Evolutionary conservation across 2,888 invertebrate genomes (phyloP).

Genomic region (Anthophora plumipes): DNA sequence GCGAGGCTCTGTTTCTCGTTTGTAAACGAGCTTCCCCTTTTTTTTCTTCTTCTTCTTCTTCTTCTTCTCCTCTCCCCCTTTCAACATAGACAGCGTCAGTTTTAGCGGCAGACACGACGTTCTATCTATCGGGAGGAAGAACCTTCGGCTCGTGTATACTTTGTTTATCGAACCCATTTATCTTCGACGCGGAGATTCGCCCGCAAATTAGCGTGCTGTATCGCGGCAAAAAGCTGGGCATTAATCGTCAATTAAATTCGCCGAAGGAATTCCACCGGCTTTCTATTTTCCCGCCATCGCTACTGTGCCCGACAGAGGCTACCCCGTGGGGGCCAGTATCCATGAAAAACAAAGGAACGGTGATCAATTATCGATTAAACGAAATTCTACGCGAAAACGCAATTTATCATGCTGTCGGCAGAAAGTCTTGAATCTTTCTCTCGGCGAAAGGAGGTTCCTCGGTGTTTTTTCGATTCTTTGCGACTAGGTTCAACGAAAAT

Average conservation of each 20-base stretch:
- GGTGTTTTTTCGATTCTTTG: conserved; percentile 1
- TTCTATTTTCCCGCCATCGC: background rate
- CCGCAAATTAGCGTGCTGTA: conserved; percentile 25
- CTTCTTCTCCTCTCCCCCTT: no score
- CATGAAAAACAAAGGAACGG: conserved; percentile 35
- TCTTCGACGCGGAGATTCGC: conserved; percentile 13
- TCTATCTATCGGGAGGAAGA: conserved; percentile 39
- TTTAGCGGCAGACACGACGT: conserved; percentile 50
- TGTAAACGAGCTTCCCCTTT: conserved; percentile 77
- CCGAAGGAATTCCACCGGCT: conserved; percentile 5
- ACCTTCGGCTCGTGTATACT: conserved; percentile 37
- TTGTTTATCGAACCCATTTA: conserved; percentile 60
- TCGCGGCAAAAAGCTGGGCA: conserved; percentile 7
- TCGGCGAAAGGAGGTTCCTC: background rate
- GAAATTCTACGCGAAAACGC: background rate
- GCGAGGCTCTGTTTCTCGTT: conserved; percentile 81
- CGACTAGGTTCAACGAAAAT: background rate
- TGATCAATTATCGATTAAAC: conserved; percentile 47
- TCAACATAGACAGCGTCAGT: conserved; percentile 44
- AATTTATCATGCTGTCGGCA: conserved; percentile 25
- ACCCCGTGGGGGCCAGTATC: background rate
- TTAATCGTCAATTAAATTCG: conserved; percentile 25
- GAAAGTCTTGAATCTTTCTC: conserved; percentile 34
- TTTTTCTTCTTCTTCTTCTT: no score
- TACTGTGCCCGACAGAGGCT: background rate